Evolutionary conservation across 2,888 invertebrate genomes (phyloP).

Genomic region (Epistrophella euchroma): DNA sequence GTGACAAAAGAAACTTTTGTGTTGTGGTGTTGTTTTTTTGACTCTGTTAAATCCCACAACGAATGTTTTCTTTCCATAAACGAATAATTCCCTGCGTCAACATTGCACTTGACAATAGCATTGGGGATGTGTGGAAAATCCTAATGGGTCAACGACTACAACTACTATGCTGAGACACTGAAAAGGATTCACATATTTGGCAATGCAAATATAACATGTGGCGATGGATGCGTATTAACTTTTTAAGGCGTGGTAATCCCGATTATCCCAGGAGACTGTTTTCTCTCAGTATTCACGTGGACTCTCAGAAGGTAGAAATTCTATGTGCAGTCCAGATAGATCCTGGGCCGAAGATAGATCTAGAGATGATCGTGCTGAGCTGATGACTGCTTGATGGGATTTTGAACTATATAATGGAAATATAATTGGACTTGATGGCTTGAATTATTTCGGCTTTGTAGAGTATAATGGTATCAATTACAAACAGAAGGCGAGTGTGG

Average conservation of each 20-base stretch:
- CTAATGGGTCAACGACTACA: conserved; percentile 55
- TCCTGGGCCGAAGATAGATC: conserved; percentile 28
- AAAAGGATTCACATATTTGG: conserved; percentile 49
- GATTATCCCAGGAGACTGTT: conserved; percentile 83
- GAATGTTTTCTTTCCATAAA: conserved; percentile 75
- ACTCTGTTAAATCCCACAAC: conserved; percentile 67
- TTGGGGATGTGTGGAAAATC: conserved; percentile 66
- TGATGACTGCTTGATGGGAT: conserved; percentile 72
- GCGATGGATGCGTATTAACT: conserved; percentile 80
- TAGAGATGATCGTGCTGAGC: conserved; percentile 70
- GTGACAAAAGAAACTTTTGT: conserved; percentile 71
- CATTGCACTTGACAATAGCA: conserved; percentile 71
- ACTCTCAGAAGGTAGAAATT: conserved; percentile 1
- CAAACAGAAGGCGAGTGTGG: conserved; percentile 22
- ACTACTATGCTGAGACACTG: conserved; percentile 1
- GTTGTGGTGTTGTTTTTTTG: conserved; percentile 71
- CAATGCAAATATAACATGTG: conserved; percentile 43
- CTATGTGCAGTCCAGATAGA: neutral
- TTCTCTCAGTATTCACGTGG: conserved; percentile 29
- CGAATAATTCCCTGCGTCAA: conserved; percentile 73
- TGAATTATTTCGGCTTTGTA: conserved; percentile 54
- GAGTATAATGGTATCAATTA: conserved; percentile 51
- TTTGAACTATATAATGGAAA: conserved; percentile 59
- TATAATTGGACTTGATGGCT: conserved; percentile 69
- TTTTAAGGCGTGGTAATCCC: conserved; percentile 83